Evolutionary conservation across 2,113 vertebrate genomes (phyloP).

Genomic region (Bucco capensis): DNA sequence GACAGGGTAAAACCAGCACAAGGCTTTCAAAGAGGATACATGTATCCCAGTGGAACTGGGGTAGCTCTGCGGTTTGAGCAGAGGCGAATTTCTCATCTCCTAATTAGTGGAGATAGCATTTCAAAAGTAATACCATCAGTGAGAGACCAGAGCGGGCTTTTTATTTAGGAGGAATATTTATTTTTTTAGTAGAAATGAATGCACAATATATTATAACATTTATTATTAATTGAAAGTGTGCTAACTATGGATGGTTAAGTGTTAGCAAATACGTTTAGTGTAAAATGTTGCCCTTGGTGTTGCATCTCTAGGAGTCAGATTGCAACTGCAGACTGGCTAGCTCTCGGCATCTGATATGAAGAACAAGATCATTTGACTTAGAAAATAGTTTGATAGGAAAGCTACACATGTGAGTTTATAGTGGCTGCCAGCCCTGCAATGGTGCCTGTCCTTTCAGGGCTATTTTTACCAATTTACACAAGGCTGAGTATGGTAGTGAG

Average conservation of each 20-base stretch:
- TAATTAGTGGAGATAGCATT: neutral
- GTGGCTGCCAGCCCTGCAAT: neutral
- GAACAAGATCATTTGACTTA: neutral
- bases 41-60: neutral
- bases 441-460: neutral
- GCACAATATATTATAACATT: neutral
- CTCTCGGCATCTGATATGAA: neutral
- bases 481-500: neutral
- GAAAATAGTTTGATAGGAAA: neutral
- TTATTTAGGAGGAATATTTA: neutral
- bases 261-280: neutral
- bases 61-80: neutral
- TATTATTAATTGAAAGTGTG: neutral
- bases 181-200: neutral
- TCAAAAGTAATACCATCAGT: neutral
- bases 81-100: neutral
- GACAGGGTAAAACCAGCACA: neutral
- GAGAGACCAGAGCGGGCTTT: neutral
- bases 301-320: neutral
- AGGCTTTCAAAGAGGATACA: neutral
- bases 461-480: neutral
- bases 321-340: neutral
- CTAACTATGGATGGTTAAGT: neutral
- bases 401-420: neutral
- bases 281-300: neutral